Conservation (phyloP, 2,113 vertebrate genomes). For the Pygoscelis adeliae region DNA sequence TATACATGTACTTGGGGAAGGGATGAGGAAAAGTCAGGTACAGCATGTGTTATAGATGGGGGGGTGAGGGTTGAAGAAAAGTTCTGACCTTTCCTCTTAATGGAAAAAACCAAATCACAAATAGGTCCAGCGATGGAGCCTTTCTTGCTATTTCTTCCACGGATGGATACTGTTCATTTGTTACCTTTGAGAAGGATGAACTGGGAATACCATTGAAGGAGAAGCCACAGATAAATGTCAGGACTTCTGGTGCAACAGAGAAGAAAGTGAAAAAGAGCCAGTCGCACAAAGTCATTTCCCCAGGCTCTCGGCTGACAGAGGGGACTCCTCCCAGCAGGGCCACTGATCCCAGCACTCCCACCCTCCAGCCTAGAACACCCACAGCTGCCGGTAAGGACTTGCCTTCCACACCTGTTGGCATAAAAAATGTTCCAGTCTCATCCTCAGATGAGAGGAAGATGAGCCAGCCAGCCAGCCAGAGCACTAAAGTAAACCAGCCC, state of each 20-base stretch:
- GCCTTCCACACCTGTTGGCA: background rate
- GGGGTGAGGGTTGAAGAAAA: background rate
- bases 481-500: constrained; percentile 75
- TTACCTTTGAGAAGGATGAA: constrained; percentile 89
- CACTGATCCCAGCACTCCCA: constrained; percentile 63
- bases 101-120: background rate
- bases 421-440: background rate
- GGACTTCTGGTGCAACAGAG: constrained; percentile 74
- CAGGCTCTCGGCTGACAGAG: constrained; percentile 54
- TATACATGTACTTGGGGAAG: background rate
- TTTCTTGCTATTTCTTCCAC: constrained; percentile 95
- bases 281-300: constrained; percentile 35
- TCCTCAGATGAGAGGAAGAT: constrained; percentile 78
- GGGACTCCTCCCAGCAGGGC: constrained; percentile 17
- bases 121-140: constrained; percentile 91
- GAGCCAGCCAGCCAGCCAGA: constrained; percentile 41
- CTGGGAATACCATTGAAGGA: constrained; percentile 89
- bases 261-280: constrained; percentile 84
- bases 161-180: constrained; percentile 96
- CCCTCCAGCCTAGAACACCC: background rate
- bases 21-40: background rate
- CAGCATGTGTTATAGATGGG: background rate
- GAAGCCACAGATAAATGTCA: constrained; percentile 80
- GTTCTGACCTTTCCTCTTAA: background rate
- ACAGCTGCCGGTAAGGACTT: constrained; percentile 49